These are phyloP conservation scores for Scaptomyza parva DNA, from an alignment of 2,888 invertebrate genomes.

Conservation along the genomic window DNA sequence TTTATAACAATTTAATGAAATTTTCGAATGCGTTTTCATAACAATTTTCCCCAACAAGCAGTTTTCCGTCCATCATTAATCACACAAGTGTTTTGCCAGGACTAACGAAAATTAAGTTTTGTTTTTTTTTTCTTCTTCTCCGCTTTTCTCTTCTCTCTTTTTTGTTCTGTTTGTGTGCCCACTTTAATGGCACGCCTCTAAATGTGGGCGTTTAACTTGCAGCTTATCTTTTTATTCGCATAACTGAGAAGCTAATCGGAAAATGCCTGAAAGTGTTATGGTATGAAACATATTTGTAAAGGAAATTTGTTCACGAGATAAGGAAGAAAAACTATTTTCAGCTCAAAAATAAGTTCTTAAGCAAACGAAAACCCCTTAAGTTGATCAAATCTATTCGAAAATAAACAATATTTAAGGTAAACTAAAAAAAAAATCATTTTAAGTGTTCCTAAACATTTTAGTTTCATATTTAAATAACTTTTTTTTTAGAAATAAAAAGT, in stretches of 20 bases:
- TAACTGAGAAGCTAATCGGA: constrained; percentile 1
- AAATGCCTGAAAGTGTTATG: not conserved
- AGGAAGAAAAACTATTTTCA: no score
- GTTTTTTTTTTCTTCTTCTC: constrained; percentile 42
- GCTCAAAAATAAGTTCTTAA: not conserved
- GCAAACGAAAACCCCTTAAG: no score
- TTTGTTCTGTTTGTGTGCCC: constrained; percentile 1
- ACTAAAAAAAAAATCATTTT: no score
- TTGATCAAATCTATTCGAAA: no score
- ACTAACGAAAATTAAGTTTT: constrained; percentile 76
- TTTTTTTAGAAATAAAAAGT: no score
- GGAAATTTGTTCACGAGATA: not conserved
- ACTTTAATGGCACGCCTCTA: constrained; percentile 22
- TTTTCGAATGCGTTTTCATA: constrained; percentile 78
- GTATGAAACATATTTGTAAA: not conserved
- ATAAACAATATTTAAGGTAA: no score
- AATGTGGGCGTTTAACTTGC: constrained; percentile 3
- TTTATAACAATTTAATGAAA: constrained; percentile 81
- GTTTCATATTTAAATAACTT: no score
- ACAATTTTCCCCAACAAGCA: constrained; percentile 40
- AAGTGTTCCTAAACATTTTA: no score
- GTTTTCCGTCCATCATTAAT: constrained; percentile 57
- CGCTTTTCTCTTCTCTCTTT: constrained; percentile 1
- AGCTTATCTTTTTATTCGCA: constrained; percentile 6
- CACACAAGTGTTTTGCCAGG: constrained; percentile 59